These are phyloP conservation scores for Bujurquina vittata DNA, from an alignment of 2,113 vertebrate genomes.

Conservation along the genomic window DNA sequence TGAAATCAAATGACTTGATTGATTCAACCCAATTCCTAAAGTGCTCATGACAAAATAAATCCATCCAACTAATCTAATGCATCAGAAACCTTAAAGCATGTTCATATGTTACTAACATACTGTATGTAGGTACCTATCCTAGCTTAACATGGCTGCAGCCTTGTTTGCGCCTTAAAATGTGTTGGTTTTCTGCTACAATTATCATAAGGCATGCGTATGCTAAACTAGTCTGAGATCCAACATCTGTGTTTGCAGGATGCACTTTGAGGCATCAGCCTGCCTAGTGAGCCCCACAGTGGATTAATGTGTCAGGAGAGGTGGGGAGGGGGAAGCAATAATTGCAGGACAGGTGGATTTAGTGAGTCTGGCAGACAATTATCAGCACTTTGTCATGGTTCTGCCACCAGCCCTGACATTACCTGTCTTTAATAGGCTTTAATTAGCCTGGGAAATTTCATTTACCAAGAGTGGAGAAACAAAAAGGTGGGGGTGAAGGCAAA, in stretches of 20 bases:
- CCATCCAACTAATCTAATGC: conserved; percentile 21
- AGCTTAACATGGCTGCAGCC: conserved; percentile 13
- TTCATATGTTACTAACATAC: conserved; percentile 16
- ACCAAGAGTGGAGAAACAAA: conserved; percentile 61
- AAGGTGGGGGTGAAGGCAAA: conserved; percentile 52
- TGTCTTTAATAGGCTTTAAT: conserved; percentile 84
- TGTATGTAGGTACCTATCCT: not conserved
- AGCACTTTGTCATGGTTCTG: conserved; percentile 83
- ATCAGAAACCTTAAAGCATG: conserved; percentile 9
- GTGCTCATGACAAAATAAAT: conserved; percentile 39
- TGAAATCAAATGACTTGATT: conserved; percentile 22
- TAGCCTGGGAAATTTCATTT: conserved; percentile 81
- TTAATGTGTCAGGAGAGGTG: conserved; percentile 66
- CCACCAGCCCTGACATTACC: conserved; percentile 80
- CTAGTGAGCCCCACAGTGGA: conserved; percentile 39
- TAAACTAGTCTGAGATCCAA: conserved; percentile 57
- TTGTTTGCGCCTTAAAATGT: conserved; percentile 30
- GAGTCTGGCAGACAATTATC: conserved; percentile 84
- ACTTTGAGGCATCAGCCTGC: conserved; percentile 61
- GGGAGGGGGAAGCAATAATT: conserved; percentile 67
- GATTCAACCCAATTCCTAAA: conserved; percentile 13
- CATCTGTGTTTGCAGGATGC: conserved; percentile 64
- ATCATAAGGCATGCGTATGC: conserved; percentile 28
- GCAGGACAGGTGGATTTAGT: conserved; percentile 83
- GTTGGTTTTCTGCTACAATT: conserved; percentile 30